Evolutionary conservation across 1,140 invertebrate species (phyloP).

Genomic region (Physella acuta): DNA sequence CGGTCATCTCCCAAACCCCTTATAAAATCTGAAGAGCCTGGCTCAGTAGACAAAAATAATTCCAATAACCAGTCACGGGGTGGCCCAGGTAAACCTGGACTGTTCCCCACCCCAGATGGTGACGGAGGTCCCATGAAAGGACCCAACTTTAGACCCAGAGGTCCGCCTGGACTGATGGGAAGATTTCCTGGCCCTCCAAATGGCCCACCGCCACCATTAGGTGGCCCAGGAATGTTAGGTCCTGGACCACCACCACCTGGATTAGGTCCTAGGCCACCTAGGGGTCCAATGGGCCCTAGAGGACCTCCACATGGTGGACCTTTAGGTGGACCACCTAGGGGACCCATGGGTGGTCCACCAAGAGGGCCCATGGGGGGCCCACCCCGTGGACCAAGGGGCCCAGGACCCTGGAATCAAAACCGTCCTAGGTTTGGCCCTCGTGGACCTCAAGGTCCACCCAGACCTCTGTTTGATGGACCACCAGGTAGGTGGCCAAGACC

Average conservation of each 20-base stretch:
- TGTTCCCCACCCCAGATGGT: conserved; percentile 9
- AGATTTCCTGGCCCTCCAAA: conserved; percentile 16
- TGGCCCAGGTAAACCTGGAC: conserved; percentile 19
- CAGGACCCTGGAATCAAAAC: conserved; percentile 24
- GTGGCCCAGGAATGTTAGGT: conserved; percentile 22
- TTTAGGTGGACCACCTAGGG: conserved; percentile 15
- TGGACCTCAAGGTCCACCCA: conserved; percentile 21
- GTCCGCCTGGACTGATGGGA: conserved; percentile 15
- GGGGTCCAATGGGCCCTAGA: conserved; percentile 3
- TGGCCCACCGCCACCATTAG: conserved; percentile 18
- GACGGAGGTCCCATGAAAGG: conserved; percentile 8
- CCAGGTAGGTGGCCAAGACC: conserved; percentile 27
- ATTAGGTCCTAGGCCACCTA: not conserved
- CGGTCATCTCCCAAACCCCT: conserved; percentile 13
- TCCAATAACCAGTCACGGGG: not conserved
- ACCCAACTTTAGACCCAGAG: conserved; percentile 15
- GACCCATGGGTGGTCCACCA: conserved; percentile 21
- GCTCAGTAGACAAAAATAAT: no score
- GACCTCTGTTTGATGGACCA: conserved; percentile 21
- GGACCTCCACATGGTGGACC: conserved; percentile 15
- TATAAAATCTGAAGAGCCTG: not conserved
- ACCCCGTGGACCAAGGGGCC: conserved; percentile 12
- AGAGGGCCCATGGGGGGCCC: conserved; percentile 14
- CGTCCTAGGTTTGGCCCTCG: conserved; percentile 24
- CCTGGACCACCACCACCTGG: conserved; percentile 8